Percentiles rank a stretch among this genome's conserved stretches.
phyloP scores from a whole-genome alignment of 1,140 invertebrate genomes.

The Leptinotarsa defecta region DNA sequence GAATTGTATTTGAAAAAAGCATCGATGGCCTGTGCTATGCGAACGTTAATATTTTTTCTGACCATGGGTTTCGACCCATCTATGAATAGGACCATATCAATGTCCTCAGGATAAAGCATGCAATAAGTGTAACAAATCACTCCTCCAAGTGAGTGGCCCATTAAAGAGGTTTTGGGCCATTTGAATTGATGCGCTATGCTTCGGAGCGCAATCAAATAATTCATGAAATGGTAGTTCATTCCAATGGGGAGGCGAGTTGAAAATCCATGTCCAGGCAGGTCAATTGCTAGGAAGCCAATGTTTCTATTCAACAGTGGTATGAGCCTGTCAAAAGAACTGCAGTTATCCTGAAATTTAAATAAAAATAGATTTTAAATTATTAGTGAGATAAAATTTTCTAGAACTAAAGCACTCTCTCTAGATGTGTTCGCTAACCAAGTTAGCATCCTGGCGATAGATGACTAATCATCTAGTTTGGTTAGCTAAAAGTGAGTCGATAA shows the following conservation, averaged over 20 bases:
- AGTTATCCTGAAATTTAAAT: conserved; percentile 64
- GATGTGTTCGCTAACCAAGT: too few species aligned
- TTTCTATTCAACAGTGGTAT: conserved; percentile 65
- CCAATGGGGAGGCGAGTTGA: conserved; percentile 70
- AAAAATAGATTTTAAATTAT: too few species aligned
- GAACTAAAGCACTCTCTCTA: too few species aligned
- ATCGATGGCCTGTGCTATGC: conserved; percentile 55
- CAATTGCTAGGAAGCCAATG: conserved; percentile 67
- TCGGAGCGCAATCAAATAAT: conserved; percentile 61
- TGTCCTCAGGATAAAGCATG: conserved; percentile 62
- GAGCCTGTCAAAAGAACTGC: conserved; percentile 72
- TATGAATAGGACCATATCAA: conserved; percentile 66
- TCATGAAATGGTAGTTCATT: conserved; percentile 64
- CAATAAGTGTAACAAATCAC: conserved; percentile 64
- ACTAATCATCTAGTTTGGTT: too few species aligned
- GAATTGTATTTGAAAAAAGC: conserved; percentile 58
- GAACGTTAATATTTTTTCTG: conserved; percentile 38
- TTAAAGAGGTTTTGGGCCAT: conserved; percentile 71
- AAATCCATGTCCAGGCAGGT: conserved; percentile 74
- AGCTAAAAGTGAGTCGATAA: too few species aligned
- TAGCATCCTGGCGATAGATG: too few species aligned
- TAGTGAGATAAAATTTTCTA: too few species aligned
- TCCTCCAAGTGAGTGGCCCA: conserved; percentile 68
- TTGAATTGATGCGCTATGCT: conserved; percentile 66
- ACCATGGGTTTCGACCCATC: conserved; percentile 62